phyloP scores from a whole-genome alignment of 2,888 invertebrate species.

The Yponomeuta cagnagella region DNA sequence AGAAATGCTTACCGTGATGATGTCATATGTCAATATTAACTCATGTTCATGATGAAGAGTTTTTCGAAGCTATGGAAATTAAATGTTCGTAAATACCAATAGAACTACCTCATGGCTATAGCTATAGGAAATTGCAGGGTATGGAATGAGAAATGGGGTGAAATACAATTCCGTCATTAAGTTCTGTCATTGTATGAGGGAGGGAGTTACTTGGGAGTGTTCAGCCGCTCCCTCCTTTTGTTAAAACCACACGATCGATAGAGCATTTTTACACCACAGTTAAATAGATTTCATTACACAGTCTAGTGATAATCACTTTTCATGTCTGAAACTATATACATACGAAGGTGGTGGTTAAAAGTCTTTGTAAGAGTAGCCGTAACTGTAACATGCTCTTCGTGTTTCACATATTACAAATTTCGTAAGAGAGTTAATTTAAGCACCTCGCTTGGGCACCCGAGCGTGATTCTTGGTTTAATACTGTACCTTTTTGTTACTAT shows the following conservation, averaged over 20 bases:
- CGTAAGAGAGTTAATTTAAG: conserved; percentile 28
- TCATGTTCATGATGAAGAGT: no score
- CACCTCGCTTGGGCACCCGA: conserved; percentile 46
- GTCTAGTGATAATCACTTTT: background rate
- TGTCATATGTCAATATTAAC: background rate
- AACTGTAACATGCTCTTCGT: conserved; percentile 8
- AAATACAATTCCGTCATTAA: conserved; percentile 2
- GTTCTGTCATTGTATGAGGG: background rate
- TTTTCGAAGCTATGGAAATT: no score
- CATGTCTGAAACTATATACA: background rate
- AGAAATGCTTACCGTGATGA: background rate
- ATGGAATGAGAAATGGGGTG: background rate
- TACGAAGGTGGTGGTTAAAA: background rate
- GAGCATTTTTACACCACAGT: background rate
- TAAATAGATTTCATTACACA: background rate
- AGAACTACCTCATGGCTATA: background rate
- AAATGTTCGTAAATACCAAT: no score
- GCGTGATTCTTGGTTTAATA: conserved; percentile 37
- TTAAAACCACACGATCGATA: background rate
- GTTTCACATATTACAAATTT: conserved; percentile 42
- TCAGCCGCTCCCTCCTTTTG: background rate
- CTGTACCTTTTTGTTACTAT: conserved; percentile 22
- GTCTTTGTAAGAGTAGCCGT: background rate
- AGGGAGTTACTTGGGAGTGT: conserved; percentile 8
- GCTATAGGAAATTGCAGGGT: background rate